phyloP scores from a whole-genome alignment of 2,888 invertebrate genomes.

The Ephialtes manifestator region DNA sequence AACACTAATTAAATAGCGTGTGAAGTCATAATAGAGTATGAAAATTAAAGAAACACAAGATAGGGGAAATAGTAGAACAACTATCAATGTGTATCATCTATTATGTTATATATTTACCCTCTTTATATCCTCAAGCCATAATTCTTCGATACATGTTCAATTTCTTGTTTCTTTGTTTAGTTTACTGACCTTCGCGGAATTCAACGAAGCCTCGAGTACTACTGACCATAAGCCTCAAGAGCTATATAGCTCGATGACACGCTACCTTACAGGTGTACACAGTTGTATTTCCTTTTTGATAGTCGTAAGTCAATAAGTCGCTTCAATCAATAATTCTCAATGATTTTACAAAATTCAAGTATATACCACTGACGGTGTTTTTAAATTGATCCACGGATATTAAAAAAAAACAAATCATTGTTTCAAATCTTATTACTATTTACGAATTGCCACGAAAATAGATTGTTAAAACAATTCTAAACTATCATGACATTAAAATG shows the following conservation, averaged over 20 bases:
- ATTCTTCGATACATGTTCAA: not conserved
- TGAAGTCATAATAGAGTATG: not conserved
- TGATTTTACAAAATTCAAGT: not conserved
- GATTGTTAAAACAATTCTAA: no score
- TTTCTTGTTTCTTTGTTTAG: constrained; percentile 22
- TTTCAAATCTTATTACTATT: no score
- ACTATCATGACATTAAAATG: no score
- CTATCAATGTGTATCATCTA: not conserved
- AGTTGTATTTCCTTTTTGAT: not conserved
- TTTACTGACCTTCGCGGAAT: constrained; percentile 28
- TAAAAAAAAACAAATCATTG: no score
- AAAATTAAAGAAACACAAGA: not conserved
- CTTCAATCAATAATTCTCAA: not conserved
- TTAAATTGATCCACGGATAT: not conserved
- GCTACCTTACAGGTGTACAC: constrained; percentile 8
- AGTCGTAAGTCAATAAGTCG: not conserved
- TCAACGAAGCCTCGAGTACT: constrained; percentile 16
- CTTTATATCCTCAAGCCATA: not conserved
- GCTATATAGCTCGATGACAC: not conserved
- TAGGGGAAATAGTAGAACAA: not conserved
- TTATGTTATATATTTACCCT: not conserved
- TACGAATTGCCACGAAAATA: no score
- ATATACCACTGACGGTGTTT: not conserved
- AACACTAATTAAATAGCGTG: constrained; percentile 27
- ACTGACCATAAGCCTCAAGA: not conserved